phyloP scores from a whole-genome alignment of 2,888 invertebrate species.

The Leucophenga montana region DNA sequence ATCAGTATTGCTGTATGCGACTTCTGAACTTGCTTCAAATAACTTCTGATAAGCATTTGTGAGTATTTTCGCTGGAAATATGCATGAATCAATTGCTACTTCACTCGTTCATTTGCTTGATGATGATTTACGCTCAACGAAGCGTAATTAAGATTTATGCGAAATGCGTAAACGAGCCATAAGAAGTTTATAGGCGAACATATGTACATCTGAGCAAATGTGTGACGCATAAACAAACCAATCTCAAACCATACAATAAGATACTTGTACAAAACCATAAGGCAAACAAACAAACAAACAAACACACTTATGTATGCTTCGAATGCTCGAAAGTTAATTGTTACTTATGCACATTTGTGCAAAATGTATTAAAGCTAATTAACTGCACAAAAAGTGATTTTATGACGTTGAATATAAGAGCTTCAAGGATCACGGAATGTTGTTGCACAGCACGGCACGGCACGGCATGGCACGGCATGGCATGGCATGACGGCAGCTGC shows the following conservation, averaged over 20 bases:
- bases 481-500: too few relatives aligned
- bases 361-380: conserved; percentile 59
- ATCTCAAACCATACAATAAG: not conserved
- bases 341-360: conserved; percentile 57
- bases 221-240: not conserved
- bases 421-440: too few relatives aligned
- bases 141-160: conserved; percentile 67
- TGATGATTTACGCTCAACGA: conserved; percentile 65
- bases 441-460: too few relatives aligned
- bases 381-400: conserved; percentile 36
- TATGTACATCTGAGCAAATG: too few relatives aligned
- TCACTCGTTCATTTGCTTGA: conserved; percentile 41
- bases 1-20: too few relatives aligned
- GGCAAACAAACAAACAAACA: not conserved
- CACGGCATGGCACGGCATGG: too few relatives aligned
- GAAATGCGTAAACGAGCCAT: conserved; percentile 29
- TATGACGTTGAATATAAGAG: not conserved
- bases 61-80: conserved; percentile 16
- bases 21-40: conserved; percentile 10
- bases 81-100: conserved; percentile 43
- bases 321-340: conserved; percentile 49
- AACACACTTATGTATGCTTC: not conserved
- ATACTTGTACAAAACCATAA: not conserved
- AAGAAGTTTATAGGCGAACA: not conserved
- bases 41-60: conserved; percentile 22